phyloP scores from a whole-genome alignment of 1,140 invertebrate species.

The Meloidogyne chitwoodi region DNA sequence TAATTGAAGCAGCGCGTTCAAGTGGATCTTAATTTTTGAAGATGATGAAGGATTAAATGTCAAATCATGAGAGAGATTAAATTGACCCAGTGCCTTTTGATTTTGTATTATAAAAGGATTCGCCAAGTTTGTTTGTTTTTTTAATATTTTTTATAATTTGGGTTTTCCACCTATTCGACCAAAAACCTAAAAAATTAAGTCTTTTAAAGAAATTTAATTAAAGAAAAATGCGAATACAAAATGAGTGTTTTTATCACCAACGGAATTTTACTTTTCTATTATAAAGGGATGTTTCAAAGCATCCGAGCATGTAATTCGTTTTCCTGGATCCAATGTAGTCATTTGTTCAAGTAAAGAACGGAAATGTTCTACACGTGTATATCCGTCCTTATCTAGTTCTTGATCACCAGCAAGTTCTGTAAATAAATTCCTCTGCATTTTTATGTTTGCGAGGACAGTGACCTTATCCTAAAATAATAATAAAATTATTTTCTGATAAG shows the following conservation, averaged over 20 bases:
- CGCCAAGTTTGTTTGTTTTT: no score
- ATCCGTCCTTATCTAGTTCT: slow-evolving; percentile 71
- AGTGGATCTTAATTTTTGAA: neutral
- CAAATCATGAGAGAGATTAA: no score
- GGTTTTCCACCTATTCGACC: no score
- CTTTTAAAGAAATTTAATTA: no score
- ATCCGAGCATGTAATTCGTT: slow-evolving; percentile 85
- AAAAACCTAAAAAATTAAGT: no score
- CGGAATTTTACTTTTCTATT: no score
- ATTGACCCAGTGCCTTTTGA: no score
- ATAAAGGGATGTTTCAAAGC: slow-evolving; percentile 94
- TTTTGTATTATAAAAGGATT: no score
- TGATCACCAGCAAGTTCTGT: slow-evolving; percentile 82
- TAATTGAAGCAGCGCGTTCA: slow-evolving; percentile 11
- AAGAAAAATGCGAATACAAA: no score
- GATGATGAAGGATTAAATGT: slow-evolving; percentile 5
- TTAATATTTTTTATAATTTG: no score
- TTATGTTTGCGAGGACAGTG: slow-evolving; percentile 85
- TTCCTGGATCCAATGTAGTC: slow-evolving; percentile 83
- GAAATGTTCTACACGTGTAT: slow-evolving; percentile 70
- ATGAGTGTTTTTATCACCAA: no score
- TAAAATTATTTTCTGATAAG: neutral
- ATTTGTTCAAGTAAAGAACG: slow-evolving; percentile 90
- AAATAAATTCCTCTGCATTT: slow-evolving; percentile 76
- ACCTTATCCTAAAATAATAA: slow-evolving; percentile 75